Evolutionary conservation across 1,140 invertebrate genomes (phyloP).

Genomic region (Trypoxylus dichotomus): DNA sequence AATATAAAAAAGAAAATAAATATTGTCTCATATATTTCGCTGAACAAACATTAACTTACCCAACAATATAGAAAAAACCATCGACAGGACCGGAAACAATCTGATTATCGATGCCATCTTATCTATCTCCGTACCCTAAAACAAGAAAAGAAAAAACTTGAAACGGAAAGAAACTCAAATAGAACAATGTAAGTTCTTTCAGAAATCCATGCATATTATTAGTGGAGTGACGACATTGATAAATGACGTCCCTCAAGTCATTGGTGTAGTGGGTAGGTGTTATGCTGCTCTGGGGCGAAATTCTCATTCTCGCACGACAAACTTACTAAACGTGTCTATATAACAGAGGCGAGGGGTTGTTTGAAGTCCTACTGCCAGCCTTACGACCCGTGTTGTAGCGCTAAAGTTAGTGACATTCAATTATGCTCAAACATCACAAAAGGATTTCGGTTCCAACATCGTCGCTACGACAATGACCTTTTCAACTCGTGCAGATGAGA

Average conservation of each 20-base stretch:
- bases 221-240: not conserved
- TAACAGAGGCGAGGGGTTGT: not conserved
- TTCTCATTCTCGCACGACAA: not conserved
- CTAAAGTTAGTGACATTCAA: not conserved
- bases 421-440: conserved; percentile 2
- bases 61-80: not conserved
- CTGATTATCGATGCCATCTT: not conserved
- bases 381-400: not conserved
- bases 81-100: not conserved
- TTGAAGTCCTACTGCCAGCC: not conserved
- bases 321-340: conserved; percentile 7
- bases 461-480: not conserved
- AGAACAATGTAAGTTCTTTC: conserved; percentile 2
- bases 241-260: not conserved
- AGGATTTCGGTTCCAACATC: not conserved
- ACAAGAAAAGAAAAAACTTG: not conserved
- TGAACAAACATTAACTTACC: not conserved
- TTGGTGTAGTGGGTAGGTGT: not conserved
- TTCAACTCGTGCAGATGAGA: not conserved
- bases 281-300: not conserved
- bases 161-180: not conserved
- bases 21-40: no score
- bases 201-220: conserved; percentile 1
- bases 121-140: not conserved
- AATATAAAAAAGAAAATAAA: no score